These are phyloP conservation scores for Fukomys damarensis DNA, from an alignment of 2,113 vertebrate genomes.

Conservation along the genomic window DNA sequence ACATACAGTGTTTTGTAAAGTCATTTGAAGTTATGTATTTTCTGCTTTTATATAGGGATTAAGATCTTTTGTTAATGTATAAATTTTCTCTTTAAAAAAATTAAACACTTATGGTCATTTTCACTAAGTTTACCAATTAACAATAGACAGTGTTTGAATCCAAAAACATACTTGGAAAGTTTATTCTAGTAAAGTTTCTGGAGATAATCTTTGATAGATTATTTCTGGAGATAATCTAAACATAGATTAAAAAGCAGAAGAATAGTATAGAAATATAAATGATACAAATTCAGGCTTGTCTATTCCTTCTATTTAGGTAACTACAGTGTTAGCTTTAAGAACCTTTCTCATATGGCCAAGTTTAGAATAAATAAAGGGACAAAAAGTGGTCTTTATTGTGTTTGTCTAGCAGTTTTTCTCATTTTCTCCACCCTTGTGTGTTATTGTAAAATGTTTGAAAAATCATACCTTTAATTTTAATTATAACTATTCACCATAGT, in stretches of 20 bases:
- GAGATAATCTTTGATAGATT: background rate
- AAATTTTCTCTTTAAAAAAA: slow-evolving; percentile 1
- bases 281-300: background rate
- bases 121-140: background rate
- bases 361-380: background rate
- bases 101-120: background rate
- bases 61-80: background rate
- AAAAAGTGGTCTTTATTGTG: background rate
- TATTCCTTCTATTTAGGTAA: background rate
- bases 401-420: background rate
- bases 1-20: background rate
- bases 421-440: background rate
- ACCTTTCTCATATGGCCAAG: background rate
- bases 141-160: slow-evolving; percentile 15
- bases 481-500: background rate
- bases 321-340: background rate
- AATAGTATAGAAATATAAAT: background rate
- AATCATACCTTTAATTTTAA: background rate
- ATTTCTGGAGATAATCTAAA: background rate
- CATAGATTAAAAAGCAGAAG: background rate
- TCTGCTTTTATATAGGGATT: background rate
- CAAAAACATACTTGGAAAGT: background rate
- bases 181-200: background rate
- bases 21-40: background rate
- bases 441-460: background rate